phyloP scores from a whole-genome alignment of 1,140 invertebrate species.

The Drosophila repletoides region DNA sequence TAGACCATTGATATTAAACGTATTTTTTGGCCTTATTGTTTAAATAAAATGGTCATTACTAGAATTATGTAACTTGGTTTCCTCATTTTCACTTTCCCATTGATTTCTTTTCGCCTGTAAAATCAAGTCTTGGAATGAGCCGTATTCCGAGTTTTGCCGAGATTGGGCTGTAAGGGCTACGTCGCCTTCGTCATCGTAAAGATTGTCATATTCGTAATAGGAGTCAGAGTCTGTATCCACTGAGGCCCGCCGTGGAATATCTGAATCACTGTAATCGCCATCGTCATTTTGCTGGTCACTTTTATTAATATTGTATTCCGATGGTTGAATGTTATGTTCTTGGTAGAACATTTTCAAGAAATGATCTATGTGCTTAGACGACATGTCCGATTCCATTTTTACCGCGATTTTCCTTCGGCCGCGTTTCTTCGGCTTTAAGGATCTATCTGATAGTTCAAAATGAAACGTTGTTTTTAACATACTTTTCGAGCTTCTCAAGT shows the following conservation, averaged over 20 bases:
- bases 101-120: slow-evolving; percentile 63
- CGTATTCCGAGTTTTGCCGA: slow-evolving; percentile 56
- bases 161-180: slow-evolving; percentile 47
- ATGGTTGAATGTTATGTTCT: slow-evolving; percentile 45
- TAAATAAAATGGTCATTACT: slow-evolving; percentile 59
- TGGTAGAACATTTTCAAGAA: slow-evolving; percentile 64
- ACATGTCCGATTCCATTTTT: slow-evolving; percentile 73
- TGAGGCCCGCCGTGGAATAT: slow-evolving; percentile 10
- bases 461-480: slow-evolving; percentile 65
- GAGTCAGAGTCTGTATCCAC: slow-evolving; percentile 35
- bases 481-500: slow-evolving; percentile 46
- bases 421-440: slow-evolving; percentile 50
- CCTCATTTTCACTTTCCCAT: slow-evolving; percentile 59
- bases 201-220: slow-evolving; percentile 67
- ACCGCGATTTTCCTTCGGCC: slow-evolving; percentile 66
- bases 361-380: slow-evolving; percentile 59
- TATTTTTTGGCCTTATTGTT: neutral
- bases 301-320: slow-evolving; percentile 12
- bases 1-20: neutral
- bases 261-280: slow-evolving; percentile 46
- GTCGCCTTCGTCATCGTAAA: slow-evolving; percentile 71
- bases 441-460: slow-evolving; percentile 58
- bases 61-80: slow-evolving; percentile 65
- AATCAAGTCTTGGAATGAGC: slow-evolving; percentile 72
- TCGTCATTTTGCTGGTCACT: slow-evolving; percentile 6